Evolutionary conservation across 1,140 invertebrate species (phyloP), one percentile per base, ranked within the genome.

Genomic region (Drosophila santomea): DNA sequence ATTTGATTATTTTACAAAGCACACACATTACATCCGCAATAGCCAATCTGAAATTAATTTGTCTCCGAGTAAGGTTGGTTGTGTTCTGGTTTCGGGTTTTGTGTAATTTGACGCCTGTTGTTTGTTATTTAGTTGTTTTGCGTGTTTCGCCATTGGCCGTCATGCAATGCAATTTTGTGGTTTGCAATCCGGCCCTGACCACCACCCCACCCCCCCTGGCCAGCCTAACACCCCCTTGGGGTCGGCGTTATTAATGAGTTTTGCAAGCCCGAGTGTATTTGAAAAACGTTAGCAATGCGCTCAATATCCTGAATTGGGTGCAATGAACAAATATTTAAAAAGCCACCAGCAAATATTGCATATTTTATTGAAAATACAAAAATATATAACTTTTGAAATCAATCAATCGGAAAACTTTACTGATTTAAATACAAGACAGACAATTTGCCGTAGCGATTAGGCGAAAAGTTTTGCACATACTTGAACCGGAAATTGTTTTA

Each of bases 141-240:
- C 72, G 67, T 76, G 73, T 76, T 76, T 59, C 72, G 64, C 80
- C 76, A 71, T 78, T 78, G 75, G 64, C 60, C 63, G 85, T 84
- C 85, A 90, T 89, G 80, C 84, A 89, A 90, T 89, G 84, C 80
- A 90, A 89, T 89, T 89, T 89, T 89, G 84, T 74, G 84, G 84
- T 89, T 90, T 80, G 45, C 68, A 69, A 59, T 79, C 57, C 50
- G 55, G 28, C 72, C 56, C 32, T 15, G 43, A 44, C 50, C 39
- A 5, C 20, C 47, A 44, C 11, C 35, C 2, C 23, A 36, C 28
- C 1, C 20, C 12, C 11, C 25, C 36, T 32, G 2, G 7, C 32
- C 7, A 2, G 8, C 8, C 8, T 23, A 10, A 12, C 11, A 11
- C 10, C 15, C 14, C 38, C 12, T 32, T 15, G 14, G 43, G 12